Conservation (phyloP, 2,888 invertebrate species). For the Ophion ventricosus region DNA sequence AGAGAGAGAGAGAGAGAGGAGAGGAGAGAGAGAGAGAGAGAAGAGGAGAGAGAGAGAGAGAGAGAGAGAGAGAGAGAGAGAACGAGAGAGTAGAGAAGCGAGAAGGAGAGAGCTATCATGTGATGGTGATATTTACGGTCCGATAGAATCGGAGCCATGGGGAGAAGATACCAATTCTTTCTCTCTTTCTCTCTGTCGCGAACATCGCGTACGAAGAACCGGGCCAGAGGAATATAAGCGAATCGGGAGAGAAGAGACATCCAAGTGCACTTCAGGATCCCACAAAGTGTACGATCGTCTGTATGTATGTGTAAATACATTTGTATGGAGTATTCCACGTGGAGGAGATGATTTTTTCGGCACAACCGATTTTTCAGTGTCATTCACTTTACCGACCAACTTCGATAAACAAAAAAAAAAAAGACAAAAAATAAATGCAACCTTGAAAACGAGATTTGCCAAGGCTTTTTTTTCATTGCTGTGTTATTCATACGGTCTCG, state of each 20-base stretch:
- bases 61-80: slow-evolving; percentile 4
- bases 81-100: not conserved
- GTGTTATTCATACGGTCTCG: not conserved
- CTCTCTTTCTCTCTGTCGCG: slow-evolving; percentile 3
- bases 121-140: slow-evolving; percentile 82
- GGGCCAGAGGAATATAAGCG: slow-evolving; percentile 34
- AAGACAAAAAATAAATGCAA: not conserved
- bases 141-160: slow-evolving; percentile 80
- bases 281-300: not conserved
- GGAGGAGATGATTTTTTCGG: slow-evolving; percentile 1
- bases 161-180: slow-evolving; percentile 69
- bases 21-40: slow-evolving; percentile 15
- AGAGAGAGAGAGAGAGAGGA: slow-evolving; percentile 24
- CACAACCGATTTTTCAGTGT: not conserved
- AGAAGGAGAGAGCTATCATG: slow-evolving; percentile 66
- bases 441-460: not conserved
- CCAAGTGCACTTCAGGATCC: slow-evolving; percentile 32
- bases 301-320: slow-evolving; percentile 9
- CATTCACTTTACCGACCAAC: not conserved
- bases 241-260: slow-evolving; percentile 29
- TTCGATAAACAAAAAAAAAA: not conserved
- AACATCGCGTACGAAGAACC: slow-evolving; percentile 38
- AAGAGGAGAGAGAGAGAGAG: not conserved
- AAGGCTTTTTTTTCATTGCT: not conserved
- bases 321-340: slow-evolving; percentile 6